phyloP scores from a whole-genome alignment of 2,888 invertebrate species.

The Ochropacha duplaris region DNA sequence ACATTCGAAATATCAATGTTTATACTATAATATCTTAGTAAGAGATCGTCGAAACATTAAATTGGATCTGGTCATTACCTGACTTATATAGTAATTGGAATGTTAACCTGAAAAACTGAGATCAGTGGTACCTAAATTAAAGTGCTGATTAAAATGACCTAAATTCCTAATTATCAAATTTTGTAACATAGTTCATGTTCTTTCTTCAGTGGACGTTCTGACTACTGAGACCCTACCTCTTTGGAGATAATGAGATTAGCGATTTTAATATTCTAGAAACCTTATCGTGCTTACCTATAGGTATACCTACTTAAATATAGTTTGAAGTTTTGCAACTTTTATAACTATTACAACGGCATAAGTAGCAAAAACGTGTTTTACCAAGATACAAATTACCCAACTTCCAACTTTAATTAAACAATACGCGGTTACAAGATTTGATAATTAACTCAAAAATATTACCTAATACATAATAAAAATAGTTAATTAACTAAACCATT shows the following conservation, averaged over 20 bases:
- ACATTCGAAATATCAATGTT: slow-evolving; percentile 56
- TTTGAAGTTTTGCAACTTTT: neutral
- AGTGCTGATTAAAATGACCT: neutral
- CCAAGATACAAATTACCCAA: neutral
- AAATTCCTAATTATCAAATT: neutral
- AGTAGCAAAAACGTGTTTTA: neutral
- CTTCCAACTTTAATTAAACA: neutral
- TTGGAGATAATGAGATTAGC: no score
- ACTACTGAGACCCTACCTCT: neutral
- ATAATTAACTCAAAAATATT: neutral
- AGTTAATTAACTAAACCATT: neutral
- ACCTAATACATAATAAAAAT: neutral
- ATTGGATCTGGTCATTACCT: slow-evolving; percentile 28
- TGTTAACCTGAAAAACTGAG: slow-evolving; percentile 43
- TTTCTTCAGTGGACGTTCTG: neutral
- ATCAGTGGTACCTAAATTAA: slow-evolving; percentile 8
- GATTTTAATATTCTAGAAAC: no score
- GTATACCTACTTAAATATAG: neutral
- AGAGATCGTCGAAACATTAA: slow-evolving; percentile 50
- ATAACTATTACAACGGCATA: no score
- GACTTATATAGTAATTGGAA: slow-evolving; percentile 50
- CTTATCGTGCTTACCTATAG: neutral
- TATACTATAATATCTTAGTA: slow-evolving; percentile 45
- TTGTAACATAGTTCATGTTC: neutral
- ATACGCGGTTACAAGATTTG: neutral